Conservation (phyloP, 1,140 invertebrate species). For the Leptonema lineaticorne region DNA sequence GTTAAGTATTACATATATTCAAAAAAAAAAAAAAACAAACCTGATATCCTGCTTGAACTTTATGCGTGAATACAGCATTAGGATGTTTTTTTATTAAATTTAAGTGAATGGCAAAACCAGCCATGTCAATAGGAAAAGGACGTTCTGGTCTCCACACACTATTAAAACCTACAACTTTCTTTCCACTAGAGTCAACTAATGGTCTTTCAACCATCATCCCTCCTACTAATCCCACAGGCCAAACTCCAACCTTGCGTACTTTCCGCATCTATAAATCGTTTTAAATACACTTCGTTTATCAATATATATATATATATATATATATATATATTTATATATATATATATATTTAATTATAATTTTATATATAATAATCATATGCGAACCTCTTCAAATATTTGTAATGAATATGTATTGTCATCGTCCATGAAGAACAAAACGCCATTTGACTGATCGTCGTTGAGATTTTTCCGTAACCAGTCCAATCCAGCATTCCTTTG, state of each 20-base stretch:
- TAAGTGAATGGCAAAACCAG: slow-evolving; percentile 93
- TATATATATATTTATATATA: not conserved
- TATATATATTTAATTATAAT: not conserved
- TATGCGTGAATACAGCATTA: slow-evolving; percentile 79
- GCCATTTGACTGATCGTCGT: slow-evolving; percentile 62
- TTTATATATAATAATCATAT: slow-evolving; percentile 22
- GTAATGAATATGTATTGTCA: slow-evolving; percentile 92
- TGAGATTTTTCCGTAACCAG: slow-evolving; percentile 79
- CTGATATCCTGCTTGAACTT: slow-evolving; percentile 84
- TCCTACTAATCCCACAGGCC: slow-evolving; percentile 96
- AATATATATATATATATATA: too few relatives aligned
- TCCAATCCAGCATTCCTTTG: slow-evolving; percentile 88
- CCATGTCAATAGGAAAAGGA: slow-evolving; percentile 97
- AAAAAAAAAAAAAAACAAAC: slow-evolving; percentile 40
- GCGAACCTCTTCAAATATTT: slow-evolving; percentile 85
- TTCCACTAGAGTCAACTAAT: slow-evolving; percentile 63
- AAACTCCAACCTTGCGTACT: slow-evolving; percentile 88
- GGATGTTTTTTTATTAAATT: slow-evolving; percentile 74
- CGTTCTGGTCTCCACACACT: slow-evolving; percentile 84
- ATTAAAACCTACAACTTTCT: slow-evolving; percentile 81
- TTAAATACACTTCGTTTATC: slow-evolving; percentile 16
- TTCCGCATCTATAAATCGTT: slow-evolving; percentile 71
- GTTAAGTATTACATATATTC: too few relatives aligned
- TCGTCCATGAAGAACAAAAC: slow-evolving; percentile 98
- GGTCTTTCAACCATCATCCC: slow-evolving; percentile 86